A percentile compares a stretch with the other conserved stretches of the same genome.
phyloP scores from a whole-genome alignment of 2,113 vertebrate genomes.

The Sinocyclocheilus anophthalmus region DNA sequence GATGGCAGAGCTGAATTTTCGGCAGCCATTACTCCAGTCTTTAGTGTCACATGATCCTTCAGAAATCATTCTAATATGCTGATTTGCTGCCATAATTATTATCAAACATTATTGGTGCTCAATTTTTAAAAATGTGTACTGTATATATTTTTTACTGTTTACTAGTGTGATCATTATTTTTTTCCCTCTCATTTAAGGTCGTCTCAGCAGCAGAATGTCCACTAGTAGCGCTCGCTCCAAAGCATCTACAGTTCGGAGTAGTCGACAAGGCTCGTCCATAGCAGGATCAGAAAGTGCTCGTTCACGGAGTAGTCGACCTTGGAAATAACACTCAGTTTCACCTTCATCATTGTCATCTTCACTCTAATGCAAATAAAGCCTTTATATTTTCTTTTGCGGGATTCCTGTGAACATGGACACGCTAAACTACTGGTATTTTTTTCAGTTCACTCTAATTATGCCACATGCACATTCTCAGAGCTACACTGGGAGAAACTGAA shows the following conservation, averaged over 20 bases:
- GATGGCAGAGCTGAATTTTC: no score
- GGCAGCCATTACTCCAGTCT: no score
- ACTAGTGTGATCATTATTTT: no score
- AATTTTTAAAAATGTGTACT: no score
- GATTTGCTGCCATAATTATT: no score
- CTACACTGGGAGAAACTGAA: not conserved
- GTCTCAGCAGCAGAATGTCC: conserved; percentile 76
- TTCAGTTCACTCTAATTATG: not conserved
- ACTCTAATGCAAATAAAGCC: conserved; percentile 6
- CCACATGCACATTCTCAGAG: not conserved
- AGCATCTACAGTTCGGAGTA: conserved; percentile 62
- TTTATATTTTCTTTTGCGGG: conserved; percentile 10
- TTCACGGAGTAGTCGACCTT: conserved; percentile 78
- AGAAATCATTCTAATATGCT: no score
- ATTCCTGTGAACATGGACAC: conserved; percentile 13
- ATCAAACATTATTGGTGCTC: no score
- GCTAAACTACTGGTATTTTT: not conserved
- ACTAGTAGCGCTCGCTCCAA: conserved; percentile 72
- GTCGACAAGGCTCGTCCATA: conserved; percentile 64
- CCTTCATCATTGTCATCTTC: conserved; percentile 35
- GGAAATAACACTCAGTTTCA: conserved; percentile 77
- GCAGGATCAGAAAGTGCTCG: conserved; percentile 57
- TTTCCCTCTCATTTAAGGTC: conserved; percentile 69
- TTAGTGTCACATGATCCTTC: no score
- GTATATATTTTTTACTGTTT: no score